Base-by-base conservation (phyloP, 2,113 vertebrate species). In the Passerina amoena region DNA sequence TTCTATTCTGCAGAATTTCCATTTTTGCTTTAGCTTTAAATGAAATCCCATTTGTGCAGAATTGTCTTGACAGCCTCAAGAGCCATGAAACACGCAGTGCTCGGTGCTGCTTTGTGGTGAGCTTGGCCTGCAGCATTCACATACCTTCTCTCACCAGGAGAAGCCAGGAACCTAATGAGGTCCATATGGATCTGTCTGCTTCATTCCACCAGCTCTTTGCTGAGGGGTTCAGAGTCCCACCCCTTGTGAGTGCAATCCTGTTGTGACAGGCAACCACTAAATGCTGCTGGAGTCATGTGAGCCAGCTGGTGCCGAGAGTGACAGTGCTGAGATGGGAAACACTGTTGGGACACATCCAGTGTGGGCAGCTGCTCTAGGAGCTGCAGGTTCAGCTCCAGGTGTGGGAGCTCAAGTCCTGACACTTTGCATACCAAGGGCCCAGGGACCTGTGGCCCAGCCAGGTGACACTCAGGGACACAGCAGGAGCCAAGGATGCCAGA, bases 121-220 rank as follows among this genome's bases (percentile, higher is more conserved):
- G 10, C 38, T 63, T 50, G 38, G 4, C 21, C n/a, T 63, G 33
- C 44, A 30, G 21, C 0, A 0, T 28, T 50, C 38, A n/a, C 9
- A 1, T 47, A n/a, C 18, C 37, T 44, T 16, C 7, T 83, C 7
- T 27, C 16, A 42, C 16, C 1, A 3, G 33, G 27, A 87, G 65
- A 84, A 75, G 4, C 21, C 61, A 71, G 37, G 23, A 80, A 25
- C 47, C 30, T 16, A 1, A 3, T 14, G 57, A 79, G 21, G 30
- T 60, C 5, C 65, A 28, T 31, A 30, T 3, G 13, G 20, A 20
- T 76, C 30, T 5, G 18, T 33, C 63, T 63, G 35, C 23, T 54
- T 73, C 27, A 50, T 68, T 75, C 42, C 12, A 44, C 12, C 33
- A 12, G 9, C 19, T 80, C 0, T 50, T 77, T 73, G 64, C n/a